Evolutionary conservation across 2,113 vertebrate genomes (phyloP).

Genomic region (Proterorhinus semilunaris): DNA sequence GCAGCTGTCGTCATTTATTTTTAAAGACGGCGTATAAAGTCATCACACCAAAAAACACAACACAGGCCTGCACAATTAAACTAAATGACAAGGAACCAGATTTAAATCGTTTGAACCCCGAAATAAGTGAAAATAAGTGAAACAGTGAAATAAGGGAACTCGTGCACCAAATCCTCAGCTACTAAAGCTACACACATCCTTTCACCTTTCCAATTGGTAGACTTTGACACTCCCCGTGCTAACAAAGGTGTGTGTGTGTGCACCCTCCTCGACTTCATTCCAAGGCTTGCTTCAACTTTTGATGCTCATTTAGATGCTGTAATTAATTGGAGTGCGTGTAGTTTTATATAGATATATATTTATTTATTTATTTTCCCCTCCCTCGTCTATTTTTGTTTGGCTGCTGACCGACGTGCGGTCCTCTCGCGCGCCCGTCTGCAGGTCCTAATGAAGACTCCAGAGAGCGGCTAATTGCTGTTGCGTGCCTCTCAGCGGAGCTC

Average conservation of each 20-base stretch:
- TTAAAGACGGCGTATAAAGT: no score
- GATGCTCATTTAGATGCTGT: slow-evolving; percentile 71
- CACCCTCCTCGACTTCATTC: slow-evolving; percentile 33
- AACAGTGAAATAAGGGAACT: no score
- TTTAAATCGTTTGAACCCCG: no score
- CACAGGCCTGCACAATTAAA: no score
- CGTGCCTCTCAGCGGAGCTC: slow-evolving; percentile 73
- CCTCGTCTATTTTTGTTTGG: slow-evolving; percentile 77
- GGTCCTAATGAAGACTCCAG: slow-evolving; percentile 83
- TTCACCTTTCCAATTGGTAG: neutral
- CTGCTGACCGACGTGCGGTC: slow-evolving; percentile 77
- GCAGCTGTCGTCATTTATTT: no score
- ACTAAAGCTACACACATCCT: neutral
- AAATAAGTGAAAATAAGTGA: no score
- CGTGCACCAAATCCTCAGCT: no score
- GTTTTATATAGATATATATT: slow-evolving; percentile 17
- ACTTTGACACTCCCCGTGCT: slow-evolving; percentile 3
- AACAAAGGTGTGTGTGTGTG: slow-evolving; percentile 14
- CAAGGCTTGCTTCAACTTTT: slow-evolving; percentile 41
- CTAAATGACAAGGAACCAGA: no score
- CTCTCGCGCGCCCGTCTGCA: slow-evolving; percentile 70
- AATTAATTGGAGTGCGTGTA: slow-evolving; percentile 73
- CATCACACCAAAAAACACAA: no score
- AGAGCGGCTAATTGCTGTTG: slow-evolving; percentile 78
- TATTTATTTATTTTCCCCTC: slow-evolving; percentile 13